phyloP scores from a whole-genome alignment of 1,140 invertebrate species.

The Globodera rostochiensis region DNA sequence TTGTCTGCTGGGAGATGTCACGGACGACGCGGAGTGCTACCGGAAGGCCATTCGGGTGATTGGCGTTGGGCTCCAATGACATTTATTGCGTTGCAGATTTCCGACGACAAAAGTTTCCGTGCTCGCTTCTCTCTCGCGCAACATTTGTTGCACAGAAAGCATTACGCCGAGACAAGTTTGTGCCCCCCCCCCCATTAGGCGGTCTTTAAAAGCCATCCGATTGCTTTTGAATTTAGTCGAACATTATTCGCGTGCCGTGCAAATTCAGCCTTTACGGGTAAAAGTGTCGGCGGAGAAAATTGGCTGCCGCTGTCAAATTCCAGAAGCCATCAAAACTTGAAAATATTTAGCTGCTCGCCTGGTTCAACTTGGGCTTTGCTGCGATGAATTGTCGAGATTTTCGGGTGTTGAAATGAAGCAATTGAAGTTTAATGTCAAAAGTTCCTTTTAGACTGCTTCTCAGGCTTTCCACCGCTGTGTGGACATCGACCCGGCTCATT shows the following conservation, averaged over 20 bases:
- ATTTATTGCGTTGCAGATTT: conserved; percentile 23
- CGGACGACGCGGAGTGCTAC: conserved; percentile 34
- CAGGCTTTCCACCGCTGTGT: conserved; percentile 42
- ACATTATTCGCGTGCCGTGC: conserved; percentile 36
- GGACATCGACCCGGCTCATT: conserved; percentile 43
- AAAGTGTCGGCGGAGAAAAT: not conserved
- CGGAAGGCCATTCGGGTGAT: conserved; percentile 34
- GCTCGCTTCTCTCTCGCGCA: conserved; percentile 22
- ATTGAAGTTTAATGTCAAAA: not conserved
- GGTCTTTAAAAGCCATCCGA: not conserved
- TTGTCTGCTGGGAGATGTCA: conserved; percentile 42
- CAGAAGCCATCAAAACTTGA: not conserved
- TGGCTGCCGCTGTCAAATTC: conserved; percentile 7
- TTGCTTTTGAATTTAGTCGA: not conserved
- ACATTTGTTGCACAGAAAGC: conserved; percentile 33
- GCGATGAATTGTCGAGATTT: conserved; percentile 34
- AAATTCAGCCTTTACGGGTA: conserved; percentile 41
- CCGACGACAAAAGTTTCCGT: conserved; percentile 27
- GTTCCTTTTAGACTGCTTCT: conserved; percentile 21
- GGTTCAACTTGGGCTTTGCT: conserved; percentile 43
- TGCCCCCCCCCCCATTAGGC: not conserved
- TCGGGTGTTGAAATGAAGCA: not conserved
- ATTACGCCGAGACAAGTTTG: conserved; percentile 17
- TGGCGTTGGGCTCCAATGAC: not conserved
- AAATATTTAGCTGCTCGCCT: conserved; percentile 27